Evolutionary conservation across 2,888 invertebrate species (phyloP), one percentile per base, ranked within the genome.

Genomic region (Pollenia griseotomentosa): DNA sequence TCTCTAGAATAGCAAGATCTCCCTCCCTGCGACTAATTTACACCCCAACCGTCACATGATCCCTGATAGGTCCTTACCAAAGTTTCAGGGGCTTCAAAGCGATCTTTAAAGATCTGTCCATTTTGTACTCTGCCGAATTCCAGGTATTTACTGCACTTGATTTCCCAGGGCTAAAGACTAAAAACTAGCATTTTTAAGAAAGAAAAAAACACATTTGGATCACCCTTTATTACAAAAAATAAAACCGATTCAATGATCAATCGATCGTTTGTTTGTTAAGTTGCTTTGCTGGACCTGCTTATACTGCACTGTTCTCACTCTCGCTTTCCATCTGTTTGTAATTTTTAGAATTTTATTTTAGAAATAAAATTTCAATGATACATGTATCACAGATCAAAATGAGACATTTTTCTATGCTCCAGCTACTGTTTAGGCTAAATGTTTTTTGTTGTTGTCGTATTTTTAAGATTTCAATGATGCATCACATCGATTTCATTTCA

Each of bases 381-480:
- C 53, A 81, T 80, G 74, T 75, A 63, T 63, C 70, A 51, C 65
- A 59, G 65, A 77, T 85, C 71, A 59, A 44, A 73, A 51, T 59
- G 65, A 57, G 71, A 71, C 81, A 66, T 71, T 81, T 81, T 61
- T 85, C 53, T 70, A 80, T 81, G 81, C 68, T 57, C 70, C 77
- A 80, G 48, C 75, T 81, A 80, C 85, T 73, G 77, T 81, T 85
- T 80, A 51, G 75, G 55, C 71, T 65, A 63, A 70, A 74, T 57
- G 12, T 33, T 33, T 23, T 16, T 12, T 44, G 19, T 57, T 42
- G 33, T 66, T 70, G 40, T 66, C 74, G 61, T 75, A 73, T 66
- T 74, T 68, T 51, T n/a, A 68, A 63, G 23, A 75, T 74, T 79
- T 83, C 86, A 74, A 74, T 79, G 83, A 79, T 61, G 68, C 86